A percentile compares a stretch with the other conserved stretches of the same genome.
phyloP scores from a whole-genome alignment of 2,113 vertebrate genomes.

The Axis porcinus region DNA sequence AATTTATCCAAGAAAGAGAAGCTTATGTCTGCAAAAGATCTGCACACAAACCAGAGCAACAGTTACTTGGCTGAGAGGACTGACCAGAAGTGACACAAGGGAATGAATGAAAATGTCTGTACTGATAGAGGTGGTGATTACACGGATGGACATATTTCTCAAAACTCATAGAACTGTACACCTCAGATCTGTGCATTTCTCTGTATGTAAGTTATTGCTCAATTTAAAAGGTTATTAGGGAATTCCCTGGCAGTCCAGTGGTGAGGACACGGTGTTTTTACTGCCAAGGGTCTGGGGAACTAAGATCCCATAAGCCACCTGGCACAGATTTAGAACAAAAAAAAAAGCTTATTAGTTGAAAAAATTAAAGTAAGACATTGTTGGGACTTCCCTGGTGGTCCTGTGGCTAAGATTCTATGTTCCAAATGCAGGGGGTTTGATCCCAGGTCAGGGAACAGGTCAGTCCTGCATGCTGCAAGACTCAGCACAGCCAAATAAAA shows the following conservation, averaged over 20 bases:
- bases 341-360: not conserved
- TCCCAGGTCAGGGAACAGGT: not conserved
- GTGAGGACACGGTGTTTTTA: not conserved
- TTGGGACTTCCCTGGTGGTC: not conserved
- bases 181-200: not conserved
- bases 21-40: not conserved
- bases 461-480: not conserved
- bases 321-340: not conserved
- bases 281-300: not conserved
- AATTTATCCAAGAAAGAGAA: not conserved
- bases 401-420: not conserved
- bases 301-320: not conserved
- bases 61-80: not conserved
- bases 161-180: not conserved
- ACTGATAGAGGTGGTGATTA: not conserved
- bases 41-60: not conserved
- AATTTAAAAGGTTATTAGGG: not conserved
- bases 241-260: not conserved
- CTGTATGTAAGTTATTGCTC: not conserved
- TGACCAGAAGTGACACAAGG: not conserved
- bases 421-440: not conserved
- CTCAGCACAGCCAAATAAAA: not conserved
- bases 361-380: not conserved
- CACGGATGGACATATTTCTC: not conserved
- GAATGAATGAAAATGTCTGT: not conserved